A percentile compares a stretch with the other conserved stretches of the same genome.
Conservation (phyloP, 2,888 invertebrate species). For the Labia minor region DNA sequence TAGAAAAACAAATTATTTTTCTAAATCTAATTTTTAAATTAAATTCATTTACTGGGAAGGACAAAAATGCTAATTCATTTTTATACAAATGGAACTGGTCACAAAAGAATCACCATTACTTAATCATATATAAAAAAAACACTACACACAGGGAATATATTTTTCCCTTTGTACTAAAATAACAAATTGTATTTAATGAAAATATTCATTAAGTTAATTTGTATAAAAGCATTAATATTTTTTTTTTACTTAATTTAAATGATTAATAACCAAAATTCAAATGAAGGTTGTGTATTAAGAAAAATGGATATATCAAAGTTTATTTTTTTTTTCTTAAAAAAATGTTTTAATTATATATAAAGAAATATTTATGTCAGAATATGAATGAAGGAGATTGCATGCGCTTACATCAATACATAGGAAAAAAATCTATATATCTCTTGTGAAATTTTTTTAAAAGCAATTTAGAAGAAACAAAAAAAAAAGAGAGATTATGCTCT, state of each 20-base stretch:
- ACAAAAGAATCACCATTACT: too few relatives aligned
- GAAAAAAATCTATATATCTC: constrained; percentile 8
- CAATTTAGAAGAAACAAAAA: constrained; percentile 1
- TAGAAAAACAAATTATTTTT: too few relatives aligned
- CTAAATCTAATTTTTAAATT: too few relatives aligned
- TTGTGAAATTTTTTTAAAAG: constrained; percentile 9
- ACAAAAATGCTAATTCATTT: too few relatives aligned
- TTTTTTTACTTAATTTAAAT: neutral
- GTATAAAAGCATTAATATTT: neutral
- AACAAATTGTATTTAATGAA: neutral
- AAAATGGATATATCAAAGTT: constrained; percentile 2
- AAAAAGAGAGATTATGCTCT: neutral
- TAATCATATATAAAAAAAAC: too few relatives aligned
- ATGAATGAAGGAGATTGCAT: constrained; percentile 7
- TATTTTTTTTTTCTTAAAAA: neutral
- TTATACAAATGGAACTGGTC: too few relatives aligned
- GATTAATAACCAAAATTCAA: constrained; percentile 3
- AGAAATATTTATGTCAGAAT: constrained; percentile 13
- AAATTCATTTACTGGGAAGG: too few relatives aligned
- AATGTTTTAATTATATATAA: constrained; percentile 1
- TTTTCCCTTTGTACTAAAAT: neutral
- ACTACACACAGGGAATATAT: too few relatives aligned
- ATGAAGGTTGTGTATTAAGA: neutral
- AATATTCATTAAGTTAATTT: neutral
- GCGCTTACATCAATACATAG: neutral